phyloP scores from a whole-genome alignment of 2,113 vertebrate genomes.

The Smithornis capensis region DNA sequence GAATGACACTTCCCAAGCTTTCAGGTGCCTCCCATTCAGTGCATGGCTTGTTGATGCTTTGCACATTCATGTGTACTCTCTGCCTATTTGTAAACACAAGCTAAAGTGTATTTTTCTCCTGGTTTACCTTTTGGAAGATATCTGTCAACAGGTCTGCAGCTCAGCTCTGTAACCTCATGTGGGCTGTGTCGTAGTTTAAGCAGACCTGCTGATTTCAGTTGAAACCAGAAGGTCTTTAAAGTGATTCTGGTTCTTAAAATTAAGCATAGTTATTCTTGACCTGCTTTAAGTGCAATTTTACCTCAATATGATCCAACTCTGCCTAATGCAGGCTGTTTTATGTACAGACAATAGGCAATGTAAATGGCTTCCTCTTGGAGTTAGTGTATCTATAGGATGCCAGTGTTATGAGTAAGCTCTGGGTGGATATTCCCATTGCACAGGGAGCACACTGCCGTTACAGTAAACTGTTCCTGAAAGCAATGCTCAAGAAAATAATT shows the following conservation, averaged over 20 bases:
- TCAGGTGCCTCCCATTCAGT: not conserved
- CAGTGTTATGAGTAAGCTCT: fast-evolving
- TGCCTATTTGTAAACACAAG: not conserved
- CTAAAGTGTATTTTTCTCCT: not conserved
- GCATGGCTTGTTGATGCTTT: not conserved
- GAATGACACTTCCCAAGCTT: not conserved
- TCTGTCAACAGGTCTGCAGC: not conserved
- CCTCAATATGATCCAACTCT: not conserved
- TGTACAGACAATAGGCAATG: not conserved
- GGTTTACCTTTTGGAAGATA: not conserved
- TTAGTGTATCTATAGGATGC: not conserved
- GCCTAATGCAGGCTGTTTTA: not conserved
- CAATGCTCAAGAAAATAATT: not conserved
- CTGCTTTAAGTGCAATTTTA: not conserved
- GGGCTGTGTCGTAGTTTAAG: not conserved
- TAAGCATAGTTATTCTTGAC: not conserved
- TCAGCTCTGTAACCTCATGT: not conserved
- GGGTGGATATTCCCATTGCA: fast-evolving
- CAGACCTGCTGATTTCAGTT: not conserved
- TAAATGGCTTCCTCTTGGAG: not conserved
- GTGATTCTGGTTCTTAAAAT: not conserved
- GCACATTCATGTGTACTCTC: not conserved
- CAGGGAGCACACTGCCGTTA: not conserved
- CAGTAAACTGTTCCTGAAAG: not conserved
- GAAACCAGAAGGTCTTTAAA: not conserved